Evolutionary conservation across 2,797 vertebrate species (phyloP).

Genomic region (Streptopelia turtur): DNA sequence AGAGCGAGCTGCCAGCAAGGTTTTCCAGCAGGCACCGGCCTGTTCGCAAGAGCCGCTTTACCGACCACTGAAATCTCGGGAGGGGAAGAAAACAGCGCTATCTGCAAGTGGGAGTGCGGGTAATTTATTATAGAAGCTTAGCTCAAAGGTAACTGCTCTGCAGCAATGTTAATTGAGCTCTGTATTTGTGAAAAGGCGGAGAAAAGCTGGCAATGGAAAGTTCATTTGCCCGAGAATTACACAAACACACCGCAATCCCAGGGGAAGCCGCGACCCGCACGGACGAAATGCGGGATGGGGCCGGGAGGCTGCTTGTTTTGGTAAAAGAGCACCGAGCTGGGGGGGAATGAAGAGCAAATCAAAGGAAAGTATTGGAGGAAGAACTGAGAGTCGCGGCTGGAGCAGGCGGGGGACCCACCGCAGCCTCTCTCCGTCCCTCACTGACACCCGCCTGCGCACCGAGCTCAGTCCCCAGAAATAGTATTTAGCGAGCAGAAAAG

Average conservation of each 20-base stretch:
- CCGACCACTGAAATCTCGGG: not conserved
- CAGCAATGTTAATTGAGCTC: not conserved
- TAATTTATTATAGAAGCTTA: not conserved
- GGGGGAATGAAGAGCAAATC: not conserved
- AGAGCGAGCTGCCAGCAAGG: not conserved
- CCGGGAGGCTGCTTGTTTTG: not conserved
- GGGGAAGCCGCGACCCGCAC: not conserved
- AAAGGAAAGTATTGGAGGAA: not conserved
- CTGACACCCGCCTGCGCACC: not conserved
- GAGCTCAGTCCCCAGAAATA: not conserved
- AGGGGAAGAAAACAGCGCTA: not conserved
- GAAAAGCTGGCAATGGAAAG: not conserved
- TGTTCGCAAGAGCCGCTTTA: not conserved
- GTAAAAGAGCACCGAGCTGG: not conserved
- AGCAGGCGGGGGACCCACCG: not conserved
- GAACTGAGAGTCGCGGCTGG: not conserved
- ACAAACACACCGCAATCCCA: not conserved
- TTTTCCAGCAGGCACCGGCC: not conserved
- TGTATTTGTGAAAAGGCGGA: not conserved
- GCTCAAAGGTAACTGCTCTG: not conserved
- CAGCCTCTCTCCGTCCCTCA: not conserved
- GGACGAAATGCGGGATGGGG: not conserved
- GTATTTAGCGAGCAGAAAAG: not conserved
- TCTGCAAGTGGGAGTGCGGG: not conserved
- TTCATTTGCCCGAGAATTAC: not conserved